Conservation (phyloP, 2,888 invertebrate genomes). For the Polyommatus icarus region DNA sequence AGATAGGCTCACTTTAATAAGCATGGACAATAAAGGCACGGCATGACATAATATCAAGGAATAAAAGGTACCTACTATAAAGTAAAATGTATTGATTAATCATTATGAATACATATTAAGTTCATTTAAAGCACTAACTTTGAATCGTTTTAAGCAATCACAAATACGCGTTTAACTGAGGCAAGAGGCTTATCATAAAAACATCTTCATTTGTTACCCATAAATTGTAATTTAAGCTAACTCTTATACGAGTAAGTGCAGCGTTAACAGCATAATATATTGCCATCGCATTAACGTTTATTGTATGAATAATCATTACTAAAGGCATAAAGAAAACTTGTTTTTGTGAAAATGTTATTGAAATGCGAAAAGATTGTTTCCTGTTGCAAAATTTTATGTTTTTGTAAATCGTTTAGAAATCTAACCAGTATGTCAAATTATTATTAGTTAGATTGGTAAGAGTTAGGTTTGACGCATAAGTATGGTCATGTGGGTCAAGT, state of each 20-base stretch:
- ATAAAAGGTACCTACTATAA: too few species aligned
- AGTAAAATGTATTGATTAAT: too few species aligned
- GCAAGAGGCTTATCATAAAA: not conserved
- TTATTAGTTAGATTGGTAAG: too few species aligned
- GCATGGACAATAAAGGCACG: too few species aligned
- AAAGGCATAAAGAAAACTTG: not conserved
- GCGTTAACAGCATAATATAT: conserved; percentile 13
- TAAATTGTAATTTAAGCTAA: conserved; percentile 29
- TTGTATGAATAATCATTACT: conserved; percentile 3
- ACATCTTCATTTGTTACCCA: conserved; percentile 15
- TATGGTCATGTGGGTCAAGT: too few species aligned
- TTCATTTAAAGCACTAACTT: not conserved
- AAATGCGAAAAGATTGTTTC: not conserved
- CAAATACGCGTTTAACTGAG: not conserved
- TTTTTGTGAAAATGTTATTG: not conserved
- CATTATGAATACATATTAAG: too few species aligned
- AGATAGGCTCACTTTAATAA: too few species aligned
- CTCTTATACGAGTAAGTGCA: conserved; percentile 18
- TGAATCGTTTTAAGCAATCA: not conserved
- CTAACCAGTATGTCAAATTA: too few species aligned
- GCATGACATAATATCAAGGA: too few species aligned
- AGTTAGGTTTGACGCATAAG: too few species aligned
- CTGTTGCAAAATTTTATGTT: not conserved
- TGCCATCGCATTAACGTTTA: not conserved
- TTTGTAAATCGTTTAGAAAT: too few species aligned